Conservation (phyloP, 2,888 invertebrate genomes). For the Apamea sordens region DNA sequence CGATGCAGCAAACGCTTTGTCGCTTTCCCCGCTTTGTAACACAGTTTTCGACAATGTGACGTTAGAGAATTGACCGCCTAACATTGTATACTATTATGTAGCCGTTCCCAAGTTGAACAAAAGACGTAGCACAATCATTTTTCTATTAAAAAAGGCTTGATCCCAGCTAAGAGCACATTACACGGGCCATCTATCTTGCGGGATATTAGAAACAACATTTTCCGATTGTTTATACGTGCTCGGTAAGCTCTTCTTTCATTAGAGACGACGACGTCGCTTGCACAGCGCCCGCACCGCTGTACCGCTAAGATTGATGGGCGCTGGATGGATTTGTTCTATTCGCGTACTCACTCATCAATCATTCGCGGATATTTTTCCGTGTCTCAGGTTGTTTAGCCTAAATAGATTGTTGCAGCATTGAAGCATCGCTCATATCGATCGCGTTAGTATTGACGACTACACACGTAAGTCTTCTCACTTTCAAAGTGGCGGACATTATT, state of each 20-base stretch:
- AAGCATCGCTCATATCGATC: slow-evolving; percentile 81
- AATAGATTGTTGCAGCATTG: slow-evolving; percentile 87
- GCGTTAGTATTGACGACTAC: slow-evolving; percentile 79
- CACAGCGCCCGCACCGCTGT: slow-evolving; percentile 78
- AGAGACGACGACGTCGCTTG: slow-evolving; percentile 85
- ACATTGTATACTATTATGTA: slow-evolving; percentile 41
- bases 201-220: slow-evolving; percentile 88
- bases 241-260: slow-evolving; percentile 89
- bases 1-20: slow-evolving; percentile 44
- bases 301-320: slow-evolving; percentile 87
- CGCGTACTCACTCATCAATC: slow-evolving; percentile 89
- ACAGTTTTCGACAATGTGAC: slow-evolving; percentile 60
- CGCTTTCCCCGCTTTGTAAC: slow-evolving; percentile 40
- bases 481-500: slow-evolving; percentile 62
- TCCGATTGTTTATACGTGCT: slow-evolving; percentile 88
- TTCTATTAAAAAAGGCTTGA: slow-evolving; percentile 66
- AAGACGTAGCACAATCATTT: slow-evolving; percentile 57
- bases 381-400: slow-evolving; percentile 89
- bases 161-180: slow-evolving; percentile 75
- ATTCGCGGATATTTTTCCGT: slow-evolving; percentile 90
- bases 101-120: slow-evolving; percentile 42
- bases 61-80: slow-evolving; percentile 57
- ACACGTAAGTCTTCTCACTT: slow-evolving; percentile 61
- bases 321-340: slow-evolving; percentile 90
- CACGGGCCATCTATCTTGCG: slow-evolving; percentile 84